Evolutionary conservation across 1,140 invertebrate genomes (phyloP).

Genomic region (Notospermus geniculatus): DNA sequence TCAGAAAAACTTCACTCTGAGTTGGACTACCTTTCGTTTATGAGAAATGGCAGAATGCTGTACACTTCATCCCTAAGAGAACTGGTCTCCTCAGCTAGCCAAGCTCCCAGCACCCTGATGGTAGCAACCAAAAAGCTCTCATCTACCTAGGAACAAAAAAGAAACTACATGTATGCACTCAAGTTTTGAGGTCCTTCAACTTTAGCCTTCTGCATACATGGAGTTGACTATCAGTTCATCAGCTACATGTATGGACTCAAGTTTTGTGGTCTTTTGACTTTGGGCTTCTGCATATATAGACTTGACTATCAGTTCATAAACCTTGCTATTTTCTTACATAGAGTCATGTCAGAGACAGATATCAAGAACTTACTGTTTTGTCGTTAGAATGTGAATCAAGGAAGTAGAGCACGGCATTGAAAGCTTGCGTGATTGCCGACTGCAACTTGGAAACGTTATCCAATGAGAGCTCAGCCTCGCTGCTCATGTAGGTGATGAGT

Average conservation of each 20-base stretch:
- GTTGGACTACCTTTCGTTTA: slow-evolving; percentile 43
- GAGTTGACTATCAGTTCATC: too few species aligned
- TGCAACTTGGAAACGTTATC: slow-evolving; percentile 88
- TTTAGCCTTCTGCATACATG: too few species aligned
- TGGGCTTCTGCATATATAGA: too few species aligned
- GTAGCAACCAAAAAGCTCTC: slow-evolving; percentile 78
- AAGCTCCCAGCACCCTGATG: slow-evolving; percentile 78
- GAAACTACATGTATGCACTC: too few species aligned
- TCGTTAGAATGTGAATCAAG: slow-evolving; percentile 63
- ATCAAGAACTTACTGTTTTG: background rate
- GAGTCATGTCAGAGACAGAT: too few species aligned
- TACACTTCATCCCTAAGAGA: slow-evolving; percentile 81
- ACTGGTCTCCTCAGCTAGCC: slow-evolving; percentile 89
- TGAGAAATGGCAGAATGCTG: slow-evolving; percentile 56
- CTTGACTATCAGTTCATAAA: too few species aligned
- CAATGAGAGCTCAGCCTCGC: slow-evolving; percentile 72
- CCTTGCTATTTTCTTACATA: too few species aligned
- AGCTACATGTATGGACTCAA: too few species aligned
- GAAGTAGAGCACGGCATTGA: slow-evolving; percentile 75
- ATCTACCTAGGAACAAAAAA: slow-evolving; percentile 51
- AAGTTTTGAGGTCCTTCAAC: too few species aligned
- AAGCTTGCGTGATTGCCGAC: slow-evolving; percentile 85
- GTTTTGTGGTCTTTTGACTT: too few species aligned
- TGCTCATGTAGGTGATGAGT: slow-evolving; percentile 76
- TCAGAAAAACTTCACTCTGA: too few species aligned